Evolutionary conservation across 2,888 invertebrate species (phyloP).

Genomic region (Ennomos erosarius): DNA sequence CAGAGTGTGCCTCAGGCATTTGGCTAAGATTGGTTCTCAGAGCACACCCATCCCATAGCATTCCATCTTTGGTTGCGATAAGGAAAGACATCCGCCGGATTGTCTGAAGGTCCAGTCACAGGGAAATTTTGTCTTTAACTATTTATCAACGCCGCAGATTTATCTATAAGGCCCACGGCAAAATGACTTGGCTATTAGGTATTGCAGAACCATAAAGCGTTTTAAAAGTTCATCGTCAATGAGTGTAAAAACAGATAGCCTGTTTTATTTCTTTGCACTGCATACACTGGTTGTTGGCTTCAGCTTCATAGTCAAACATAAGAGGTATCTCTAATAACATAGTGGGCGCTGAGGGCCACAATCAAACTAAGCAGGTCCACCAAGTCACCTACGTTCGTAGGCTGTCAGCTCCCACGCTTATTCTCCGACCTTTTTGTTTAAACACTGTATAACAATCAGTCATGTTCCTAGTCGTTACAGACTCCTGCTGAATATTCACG

Average conservation of each 20-base stretch:
- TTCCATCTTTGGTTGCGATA: conserved; percentile 72
- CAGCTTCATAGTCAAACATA: conserved; percentile 45
- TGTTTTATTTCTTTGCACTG: conserved; percentile 33
- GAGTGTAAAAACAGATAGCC: background rate
- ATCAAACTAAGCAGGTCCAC: conserved; percentile 67
- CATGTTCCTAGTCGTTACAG: conserved; percentile 59
- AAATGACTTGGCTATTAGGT: background rate
- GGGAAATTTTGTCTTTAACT: conserved; percentile 43
- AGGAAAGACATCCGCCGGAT: conserved; percentile 75
- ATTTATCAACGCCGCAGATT: conserved; percentile 46
- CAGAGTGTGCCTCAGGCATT: conserved; percentile 43
- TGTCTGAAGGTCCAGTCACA: conserved; percentile 55
- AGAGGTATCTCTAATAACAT: conserved; percentile 41
- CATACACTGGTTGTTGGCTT: conserved; percentile 20
- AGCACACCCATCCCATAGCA: conserved; percentile 64
- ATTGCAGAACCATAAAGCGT: background rate
- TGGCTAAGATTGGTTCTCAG: conserved; percentile 58
- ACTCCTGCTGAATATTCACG: conserved; percentile 69
- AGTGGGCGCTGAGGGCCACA: conserved; percentile 65
- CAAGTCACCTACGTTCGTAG: conserved; percentile 66
- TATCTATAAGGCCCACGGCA: conserved; percentile 6
- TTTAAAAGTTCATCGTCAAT: no score
- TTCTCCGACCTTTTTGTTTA: conserved; percentile 67
- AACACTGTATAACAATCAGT: conserved; percentile 59
- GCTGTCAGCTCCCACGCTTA: conserved; percentile 69